Conservation (phyloP, 2,888 invertebrate species). For the Lypha dubia region DNA sequence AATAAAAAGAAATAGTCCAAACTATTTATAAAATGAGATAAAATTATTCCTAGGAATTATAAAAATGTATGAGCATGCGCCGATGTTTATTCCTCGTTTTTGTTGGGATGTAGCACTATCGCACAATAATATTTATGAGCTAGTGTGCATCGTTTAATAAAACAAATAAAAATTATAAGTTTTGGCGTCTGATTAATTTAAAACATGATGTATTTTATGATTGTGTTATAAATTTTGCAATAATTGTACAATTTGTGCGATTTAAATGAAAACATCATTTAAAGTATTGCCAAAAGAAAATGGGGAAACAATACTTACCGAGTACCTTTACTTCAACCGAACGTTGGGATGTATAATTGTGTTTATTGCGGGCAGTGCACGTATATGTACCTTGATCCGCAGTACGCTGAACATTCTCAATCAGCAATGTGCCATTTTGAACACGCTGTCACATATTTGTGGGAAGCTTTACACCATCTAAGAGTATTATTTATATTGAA, state of each 20-base stretch:
- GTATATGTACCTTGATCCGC: slow-evolving; percentile 96
- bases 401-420: slow-evolving; percentile 92
- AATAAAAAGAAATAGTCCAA: no score
- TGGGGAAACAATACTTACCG: slow-evolving; percentile 84
- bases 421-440: slow-evolving; percentile 91
- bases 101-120: no score
- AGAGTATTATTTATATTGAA: slow-evolving; percentile 40
- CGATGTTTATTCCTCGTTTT: no score
- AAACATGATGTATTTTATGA: neutral
- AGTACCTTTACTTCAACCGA: slow-evolving; percentile 89
- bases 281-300: no score
- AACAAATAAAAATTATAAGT: neutral
- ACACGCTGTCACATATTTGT: slow-evolving; percentile 93
- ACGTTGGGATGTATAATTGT: slow-evolving; percentile 89
- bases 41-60: no score
- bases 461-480: slow-evolving; percentile 91
- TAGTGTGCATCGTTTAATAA: neutral
- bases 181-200: neutral
- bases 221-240: slow-evolving; percentile 59
- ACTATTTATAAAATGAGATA: no score
- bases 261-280: slow-evolving; percentile 52
- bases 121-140: no score
- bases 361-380: slow-evolving; percentile 93
- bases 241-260: slow-evolving; percentile 60
- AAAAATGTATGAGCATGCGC: no score